A percentile compares a stretch with the other conserved stretches of the same genome.
Conservation (phyloP, 2,113 vertebrate genomes). For the Symphodus melops region DNA sequence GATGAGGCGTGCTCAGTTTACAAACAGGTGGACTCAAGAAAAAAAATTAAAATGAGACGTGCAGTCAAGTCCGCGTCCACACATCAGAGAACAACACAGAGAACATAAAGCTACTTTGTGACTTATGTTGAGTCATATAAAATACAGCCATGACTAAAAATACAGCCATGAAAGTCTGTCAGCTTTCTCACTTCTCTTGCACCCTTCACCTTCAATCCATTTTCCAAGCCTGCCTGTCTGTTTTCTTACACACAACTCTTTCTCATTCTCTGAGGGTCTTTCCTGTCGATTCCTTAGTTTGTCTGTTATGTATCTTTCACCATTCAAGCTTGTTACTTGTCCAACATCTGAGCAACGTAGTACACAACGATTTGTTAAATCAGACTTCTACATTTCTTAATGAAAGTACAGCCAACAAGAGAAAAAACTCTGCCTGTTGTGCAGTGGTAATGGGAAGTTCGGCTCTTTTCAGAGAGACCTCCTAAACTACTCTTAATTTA, state of each 20-base stretch:
- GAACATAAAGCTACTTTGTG: too few species aligned
- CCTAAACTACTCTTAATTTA: too few species aligned
- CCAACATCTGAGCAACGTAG: background rate
- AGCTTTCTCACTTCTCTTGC: constrained; percentile 39
- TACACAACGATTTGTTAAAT: background rate
- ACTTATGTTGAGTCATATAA: too few species aligned
- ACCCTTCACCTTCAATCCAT: background rate
- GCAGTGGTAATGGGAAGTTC: too few species aligned
- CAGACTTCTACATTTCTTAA: background rate
- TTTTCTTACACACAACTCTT: background rate
- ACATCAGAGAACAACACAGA: too few species aligned
- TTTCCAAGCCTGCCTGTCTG: background rate
- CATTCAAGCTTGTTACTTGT: background rate
- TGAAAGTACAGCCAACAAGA: background rate
- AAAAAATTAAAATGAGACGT: too few species aligned
- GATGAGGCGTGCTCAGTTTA: too few species aligned
- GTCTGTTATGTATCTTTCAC: background rate
- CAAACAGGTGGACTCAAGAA: too few species aligned
- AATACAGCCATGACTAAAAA: too few species aligned
- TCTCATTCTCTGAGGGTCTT: background rate
- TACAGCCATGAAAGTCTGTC: too few species aligned
- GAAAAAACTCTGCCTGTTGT: background rate
- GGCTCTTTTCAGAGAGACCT: too few species aligned
- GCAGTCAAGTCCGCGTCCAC: too few species aligned
- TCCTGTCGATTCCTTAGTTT: background rate